Evolutionary conservation across 2,888 invertebrate species (phyloP), one percentile per base, ranked within the genome.

Genomic region (Synergus japonicus): DNA sequence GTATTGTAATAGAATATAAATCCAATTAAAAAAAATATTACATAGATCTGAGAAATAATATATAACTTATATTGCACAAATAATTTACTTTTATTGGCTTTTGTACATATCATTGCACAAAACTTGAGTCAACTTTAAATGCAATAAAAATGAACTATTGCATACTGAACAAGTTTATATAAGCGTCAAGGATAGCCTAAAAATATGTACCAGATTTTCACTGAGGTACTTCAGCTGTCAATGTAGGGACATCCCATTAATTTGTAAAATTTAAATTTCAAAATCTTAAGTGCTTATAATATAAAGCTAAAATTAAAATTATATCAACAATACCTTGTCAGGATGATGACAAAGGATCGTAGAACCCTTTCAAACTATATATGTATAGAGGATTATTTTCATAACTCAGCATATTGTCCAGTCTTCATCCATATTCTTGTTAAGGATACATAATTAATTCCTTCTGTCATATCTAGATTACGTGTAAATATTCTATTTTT

Each of bases 201-300:
- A 73, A 73, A 73, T 73, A 73, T 54, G 18, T 60, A 10, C 22
- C 2, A 29, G 46, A 49, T 49, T 15, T 69, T 69, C 15, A 69
- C 54, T 13, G 22, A 69, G 29, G 29, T 29, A 9, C 37, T 54
- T 54, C 69, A 54, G 46, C 69, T 73, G 69, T 73, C 69, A 54
- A 54, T 73, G 49, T 9, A 73, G 12, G 37, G 29, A 9, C 9
- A 37, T 37, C 37, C 10, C 22, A 73, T n/a, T 49, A 1, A 13
- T 15, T 49, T 13, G 37, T 8, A n/a, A 3, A 49, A 60, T 10
- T 9, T 54, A 46, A 29, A 29, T 67, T 22, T 46, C n/a, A 18
- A 46, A 66, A 43, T n/a, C 8, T 9, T 66, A 10, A 66, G 18
- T n/a, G 43, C 18, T 37, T 37, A 4, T 37, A 37, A 5, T 37